Evolutionary conservation across 2,888 invertebrate genomes (phyloP).

Genomic region (Euplagia quadripunctaria): DNA sequence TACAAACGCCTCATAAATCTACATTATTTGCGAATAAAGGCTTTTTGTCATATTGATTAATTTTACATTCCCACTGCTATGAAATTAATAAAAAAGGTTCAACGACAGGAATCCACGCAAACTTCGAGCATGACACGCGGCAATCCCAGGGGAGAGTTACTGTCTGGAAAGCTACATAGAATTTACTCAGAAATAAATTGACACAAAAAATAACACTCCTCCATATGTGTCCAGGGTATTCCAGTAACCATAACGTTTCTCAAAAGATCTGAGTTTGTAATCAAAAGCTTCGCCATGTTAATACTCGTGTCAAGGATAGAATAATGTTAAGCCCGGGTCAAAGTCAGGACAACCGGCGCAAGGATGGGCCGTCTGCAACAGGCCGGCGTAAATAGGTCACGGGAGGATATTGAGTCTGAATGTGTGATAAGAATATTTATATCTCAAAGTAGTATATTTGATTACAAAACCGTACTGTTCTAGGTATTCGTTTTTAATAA

Average conservation of each 20-base stretch:
- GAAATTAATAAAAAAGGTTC: too few relatives aligned
- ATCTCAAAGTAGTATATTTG: not conserved
- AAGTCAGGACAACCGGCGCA: conserved; percentile 47
- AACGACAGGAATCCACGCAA: too few relatives aligned
- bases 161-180: too few relatives aligned
- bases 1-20: too few relatives aligned
- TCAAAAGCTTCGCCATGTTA: conserved; percentile 20
- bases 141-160: too few relatives aligned
- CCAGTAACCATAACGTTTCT: not conserved
- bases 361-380: conserved; percentile 44
- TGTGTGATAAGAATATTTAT: conserved; percentile 17
- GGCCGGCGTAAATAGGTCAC: conserved; percentile 43
- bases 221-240: not conserved
- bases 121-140: too few relatives aligned
- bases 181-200: too few relatives aligned
- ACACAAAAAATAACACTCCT: not conserved
- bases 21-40: too few relatives aligned
- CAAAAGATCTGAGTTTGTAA: conserved; percentile 12
- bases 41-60: too few relatives aligned
- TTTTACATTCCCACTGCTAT: too few relatives aligned
- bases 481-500: not conserved
- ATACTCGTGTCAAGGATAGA: conserved; percentile 41
- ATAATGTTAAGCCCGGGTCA: conserved; percentile 44
- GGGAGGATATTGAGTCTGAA: not conserved
- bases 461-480: not conserved